These are phyloP conservation scores for Monochamus alternatus DNA, from an alignment of 2,888 invertebrate species.

Conservation along the genomic window DNA sequence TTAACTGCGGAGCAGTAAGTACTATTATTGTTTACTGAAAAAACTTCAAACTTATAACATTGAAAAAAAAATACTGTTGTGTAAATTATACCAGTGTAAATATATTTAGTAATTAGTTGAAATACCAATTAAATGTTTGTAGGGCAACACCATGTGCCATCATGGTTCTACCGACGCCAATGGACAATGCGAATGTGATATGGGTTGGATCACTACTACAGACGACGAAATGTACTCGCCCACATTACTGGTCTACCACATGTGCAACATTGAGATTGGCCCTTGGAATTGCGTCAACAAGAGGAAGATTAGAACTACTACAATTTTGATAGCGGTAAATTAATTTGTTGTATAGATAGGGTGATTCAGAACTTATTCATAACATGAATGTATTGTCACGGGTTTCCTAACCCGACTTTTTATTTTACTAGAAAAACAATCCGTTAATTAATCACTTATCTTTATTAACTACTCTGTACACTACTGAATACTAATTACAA, in stretches of 20 bases:
- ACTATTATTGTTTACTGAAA: neutral
- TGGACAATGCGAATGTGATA: constrained; percentile 68
- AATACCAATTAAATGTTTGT: constrained; percentile 38
- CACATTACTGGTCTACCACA: constrained; percentile 67
- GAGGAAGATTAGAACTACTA: constrained; percentile 63
- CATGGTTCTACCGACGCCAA: constrained; percentile 65
- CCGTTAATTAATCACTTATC: no score
- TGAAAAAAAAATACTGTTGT: no score
- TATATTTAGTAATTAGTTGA: no score
- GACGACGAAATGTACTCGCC: constrained; percentile 65
- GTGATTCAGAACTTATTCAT: no score
- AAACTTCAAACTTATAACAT: no score
- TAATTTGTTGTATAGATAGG: neutral
- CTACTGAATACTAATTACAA: no score
- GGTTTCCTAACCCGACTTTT: no score
- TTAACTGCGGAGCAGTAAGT: constrained; percentile 33
- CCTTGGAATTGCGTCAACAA: constrained; percentile 65
- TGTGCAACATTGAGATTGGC: constrained; percentile 69
- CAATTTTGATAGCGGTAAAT: constrained; percentile 63
- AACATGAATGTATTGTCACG: no score
- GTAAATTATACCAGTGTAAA: no score
- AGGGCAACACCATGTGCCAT: constrained; percentile 67
- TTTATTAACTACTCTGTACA: no score
- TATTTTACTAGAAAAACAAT: no score
- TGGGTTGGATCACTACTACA: constrained; percentile 68